Evolutionary conservation across 2,888 invertebrate genomes (phyloP).

Genomic region (Lochmaea crataegi): DNA sequence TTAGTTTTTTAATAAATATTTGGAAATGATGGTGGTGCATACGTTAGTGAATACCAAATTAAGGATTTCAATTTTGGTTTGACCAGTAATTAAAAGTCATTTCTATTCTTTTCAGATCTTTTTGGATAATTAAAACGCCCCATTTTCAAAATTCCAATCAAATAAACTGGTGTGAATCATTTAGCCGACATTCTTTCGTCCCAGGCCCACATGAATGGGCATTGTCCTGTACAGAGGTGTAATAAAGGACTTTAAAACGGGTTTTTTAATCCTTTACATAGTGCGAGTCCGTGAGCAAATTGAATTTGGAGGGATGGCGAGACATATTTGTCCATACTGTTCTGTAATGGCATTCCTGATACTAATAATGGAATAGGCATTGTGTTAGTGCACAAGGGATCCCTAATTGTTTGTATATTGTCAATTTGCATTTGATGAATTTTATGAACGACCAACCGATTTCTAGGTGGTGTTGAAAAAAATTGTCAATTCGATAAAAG

Average conservation of each 20-base stretch:
- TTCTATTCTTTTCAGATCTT: slow-evolving; percentile 19
- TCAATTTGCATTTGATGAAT: slow-evolving; percentile 65
- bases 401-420: slow-evolving; percentile 66
- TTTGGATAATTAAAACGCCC: slow-evolving; percentile 25
- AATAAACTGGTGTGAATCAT: slow-evolving; percentile 51
- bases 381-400: slow-evolving; percentile 63
- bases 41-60: background rate
- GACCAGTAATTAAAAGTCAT: slow-evolving; percentile 20
- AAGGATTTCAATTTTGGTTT: slow-evolving; percentile 1
- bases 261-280: slow-evolving; percentile 59
- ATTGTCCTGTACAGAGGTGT: slow-evolving; percentile 55
- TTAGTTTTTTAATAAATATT: background rate
- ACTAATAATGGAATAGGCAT: slow-evolving; percentile 64
- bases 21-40: background rate
- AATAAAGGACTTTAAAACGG: slow-evolving; percentile 57
- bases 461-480: slow-evolving; percentile 50
- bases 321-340: slow-evolving; percentile 61
- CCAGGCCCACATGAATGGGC: slow-evolving; percentile 51
- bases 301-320: slow-evolving; percentile 61
- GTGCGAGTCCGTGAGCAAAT: slow-evolving; percentile 59
- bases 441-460: slow-evolving; percentile 51
- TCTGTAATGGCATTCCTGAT: slow-evolving; percentile 63
- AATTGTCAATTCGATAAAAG: slow-evolving; percentile 53
- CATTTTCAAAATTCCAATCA: slow-evolving; percentile 40
- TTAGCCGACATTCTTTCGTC: slow-evolving; percentile 51